Base-by-base conservation (phyloP, 2,113 vertebrate genomes). In the Prochilodus magdalenae region DNA sequence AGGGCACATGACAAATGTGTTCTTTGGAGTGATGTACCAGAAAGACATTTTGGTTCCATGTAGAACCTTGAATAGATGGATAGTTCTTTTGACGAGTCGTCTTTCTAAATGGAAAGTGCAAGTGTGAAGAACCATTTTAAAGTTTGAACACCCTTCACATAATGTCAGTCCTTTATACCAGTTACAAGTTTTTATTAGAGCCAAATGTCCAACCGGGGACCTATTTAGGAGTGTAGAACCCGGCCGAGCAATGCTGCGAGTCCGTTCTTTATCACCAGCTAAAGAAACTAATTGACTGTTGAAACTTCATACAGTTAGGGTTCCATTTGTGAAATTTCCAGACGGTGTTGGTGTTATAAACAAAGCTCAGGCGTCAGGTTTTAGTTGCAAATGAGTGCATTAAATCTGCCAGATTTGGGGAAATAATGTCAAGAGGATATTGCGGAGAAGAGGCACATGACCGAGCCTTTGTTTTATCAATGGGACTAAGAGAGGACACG, bases 391-490 rank as follows among this genome's bases (percentile, higher is more conserved):
- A 8, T 13, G 33, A 26, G 11, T 15, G 18, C 62, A 30, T 55
- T 44, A 73, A 65, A 69, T 60, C 24, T 16, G 55, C 36, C 44
- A 33, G 73, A 79, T 29, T 53, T 70, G 27, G 47, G 40, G 22
- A 27, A 10, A 33, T 74, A 20, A 72, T 65, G 44, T 75, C 26
- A 74, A 74, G 24, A 22, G 51, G 29, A 74, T 30, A 18, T 60
- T 47, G 77, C 40, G 62, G 44, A 47, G 26, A 81, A 33, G 62
- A 60, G 59, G 11, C 80, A 40, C 2, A 26, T 83, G 62, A 79
- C 44, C 4, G 12, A 30, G 53, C 77, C 60, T 79, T 69, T 67
- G 15, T 33, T 80, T 75, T 72, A 51, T 75, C 74, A 79, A 71
- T 57, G 55, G 59, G 18, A 47, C 53, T 67, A 33, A 6, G 13